Evolutionary conservation across 1,140 invertebrate genomes (phyloP).

Genomic region (Megalopta genalis): DNA sequence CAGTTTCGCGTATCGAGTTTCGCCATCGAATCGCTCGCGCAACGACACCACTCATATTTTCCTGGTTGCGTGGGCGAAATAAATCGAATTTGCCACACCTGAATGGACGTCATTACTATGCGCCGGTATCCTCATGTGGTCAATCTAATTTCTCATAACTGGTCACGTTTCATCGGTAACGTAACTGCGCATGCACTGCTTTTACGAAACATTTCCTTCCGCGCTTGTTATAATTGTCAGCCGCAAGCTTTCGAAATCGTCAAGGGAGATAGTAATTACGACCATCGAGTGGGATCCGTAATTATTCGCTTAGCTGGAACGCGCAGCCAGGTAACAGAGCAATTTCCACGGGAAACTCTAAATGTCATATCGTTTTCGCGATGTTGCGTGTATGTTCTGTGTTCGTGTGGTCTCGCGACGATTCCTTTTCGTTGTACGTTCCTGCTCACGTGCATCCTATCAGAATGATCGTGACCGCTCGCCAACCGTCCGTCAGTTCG

Average conservation of each 20-base stretch:
- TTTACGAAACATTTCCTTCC: neutral
- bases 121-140: neutral
- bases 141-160: neutral
- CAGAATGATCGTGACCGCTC: neutral
- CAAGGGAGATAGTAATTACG: neutral
- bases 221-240: too few species aligned
- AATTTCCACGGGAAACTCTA: neutral
- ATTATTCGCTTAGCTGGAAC: neutral
- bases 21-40: neutral
- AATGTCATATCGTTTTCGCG: constrained; percentile 21
- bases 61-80: too few species aligned
- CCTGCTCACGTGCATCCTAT: neutral
- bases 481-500: neutral
- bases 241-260: neutral
- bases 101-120: neutral
- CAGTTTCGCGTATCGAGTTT: neutral
- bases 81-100: neutral
- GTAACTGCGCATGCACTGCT: neutral
- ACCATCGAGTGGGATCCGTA: neutral
- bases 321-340: neutral
- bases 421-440: constrained; percentile 4
- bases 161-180: neutral
- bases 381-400: neutral
- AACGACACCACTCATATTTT: neutral
- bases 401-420: constrained; percentile 8